These are phyloP conservation scores for Melolontha melolontha DNA, from an alignment of 2,888 invertebrate species.

Conservation along the genomic window DNA sequence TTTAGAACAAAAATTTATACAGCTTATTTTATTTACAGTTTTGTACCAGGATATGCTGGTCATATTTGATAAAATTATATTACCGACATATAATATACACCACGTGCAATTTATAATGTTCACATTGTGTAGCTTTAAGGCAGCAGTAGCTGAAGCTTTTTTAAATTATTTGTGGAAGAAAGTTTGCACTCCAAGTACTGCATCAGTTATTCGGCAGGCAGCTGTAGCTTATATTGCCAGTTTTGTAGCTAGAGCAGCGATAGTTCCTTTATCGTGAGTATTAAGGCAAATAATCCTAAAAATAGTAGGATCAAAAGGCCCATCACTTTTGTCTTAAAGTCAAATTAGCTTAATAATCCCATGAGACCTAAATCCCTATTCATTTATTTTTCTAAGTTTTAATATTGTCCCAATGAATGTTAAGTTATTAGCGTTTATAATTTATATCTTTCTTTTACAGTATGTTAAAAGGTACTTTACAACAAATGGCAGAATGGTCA, in stretches of 20 bases:
- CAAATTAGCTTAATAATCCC: too few relatives aligned
- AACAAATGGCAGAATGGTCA: constrained; percentile 84
- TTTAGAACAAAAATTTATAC: constrained; percentile 3
- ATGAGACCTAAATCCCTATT: too few relatives aligned
- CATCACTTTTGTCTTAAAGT: too few relatives aligned
- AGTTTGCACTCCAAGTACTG: constrained; percentile 74
- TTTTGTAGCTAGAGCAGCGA: constrained; percentile 77
- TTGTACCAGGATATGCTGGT: constrained; percentile 73
- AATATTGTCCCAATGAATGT: too few relatives aligned
- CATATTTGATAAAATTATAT: constrained; percentile 83
- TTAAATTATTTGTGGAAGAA: constrained; percentile 80
- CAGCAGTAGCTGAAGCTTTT: constrained; percentile 73
- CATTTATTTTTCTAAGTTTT: too few relatives aligned
- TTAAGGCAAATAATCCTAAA: background rate
- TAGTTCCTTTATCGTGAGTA: constrained; percentile 72
- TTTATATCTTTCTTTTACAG: constrained; percentile 64
- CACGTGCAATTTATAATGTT: constrained; percentile 85
- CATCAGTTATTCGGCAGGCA: constrained; percentile 75
- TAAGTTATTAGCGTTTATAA: background rate
- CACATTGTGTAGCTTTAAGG: constrained; percentile 77
- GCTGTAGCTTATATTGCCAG: constrained; percentile 82
- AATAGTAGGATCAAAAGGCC: too few relatives aligned
- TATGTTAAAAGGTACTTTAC: constrained; percentile 73
- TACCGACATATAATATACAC: constrained; percentile 86
- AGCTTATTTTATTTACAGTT: constrained; percentile 51